Evolutionary conservation across 2,797 vertebrate species (phyloP).

Genomic region (Lutra lutra): DNA sequence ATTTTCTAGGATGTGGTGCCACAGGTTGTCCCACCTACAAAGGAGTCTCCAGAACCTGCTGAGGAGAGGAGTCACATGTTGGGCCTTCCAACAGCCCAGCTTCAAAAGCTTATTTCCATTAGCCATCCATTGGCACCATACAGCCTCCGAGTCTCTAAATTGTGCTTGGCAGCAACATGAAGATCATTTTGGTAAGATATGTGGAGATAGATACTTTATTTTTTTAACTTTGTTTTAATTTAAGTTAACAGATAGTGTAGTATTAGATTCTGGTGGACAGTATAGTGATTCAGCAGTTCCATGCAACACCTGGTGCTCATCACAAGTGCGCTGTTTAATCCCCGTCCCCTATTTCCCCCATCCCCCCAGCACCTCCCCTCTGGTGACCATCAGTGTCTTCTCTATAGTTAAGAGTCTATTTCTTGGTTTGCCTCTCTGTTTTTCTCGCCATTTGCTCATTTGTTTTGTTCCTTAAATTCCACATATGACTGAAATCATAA

Average conservation of each 20-base stretch:
- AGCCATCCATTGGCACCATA: slow-evolving; percentile 65
- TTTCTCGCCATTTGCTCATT: background rate
- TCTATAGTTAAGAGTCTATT: background rate
- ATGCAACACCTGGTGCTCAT: background rate
- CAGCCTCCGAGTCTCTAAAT: slow-evolving; percentile 20
- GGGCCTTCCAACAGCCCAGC: background rate
- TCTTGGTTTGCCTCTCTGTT: background rate
- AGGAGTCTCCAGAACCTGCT: slow-evolving; percentile 10
- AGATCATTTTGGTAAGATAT: slow-evolving; percentile 86
- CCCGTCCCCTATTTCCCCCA: background rate
- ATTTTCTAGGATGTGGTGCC: slow-evolving; percentile 84
- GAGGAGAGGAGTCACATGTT: accelerated
- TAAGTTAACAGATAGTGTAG: background rate
- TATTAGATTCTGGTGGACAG: background rate
- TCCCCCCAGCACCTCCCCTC: background rate
- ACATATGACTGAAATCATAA: background rate
- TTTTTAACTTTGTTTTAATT: background rate
- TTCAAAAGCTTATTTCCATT: background rate
- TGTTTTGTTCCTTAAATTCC: background rate
- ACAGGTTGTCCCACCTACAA: slow-evolving; percentile 73
- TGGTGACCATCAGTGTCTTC: background rate
- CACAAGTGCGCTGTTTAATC: background rate
- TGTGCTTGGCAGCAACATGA: slow-evolving; percentile 86
- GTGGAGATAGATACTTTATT: background rate
- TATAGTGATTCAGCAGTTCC: background rate